Conservation (phyloP, 2,888 invertebrate species). For the Diarsia mendica region DNA sequence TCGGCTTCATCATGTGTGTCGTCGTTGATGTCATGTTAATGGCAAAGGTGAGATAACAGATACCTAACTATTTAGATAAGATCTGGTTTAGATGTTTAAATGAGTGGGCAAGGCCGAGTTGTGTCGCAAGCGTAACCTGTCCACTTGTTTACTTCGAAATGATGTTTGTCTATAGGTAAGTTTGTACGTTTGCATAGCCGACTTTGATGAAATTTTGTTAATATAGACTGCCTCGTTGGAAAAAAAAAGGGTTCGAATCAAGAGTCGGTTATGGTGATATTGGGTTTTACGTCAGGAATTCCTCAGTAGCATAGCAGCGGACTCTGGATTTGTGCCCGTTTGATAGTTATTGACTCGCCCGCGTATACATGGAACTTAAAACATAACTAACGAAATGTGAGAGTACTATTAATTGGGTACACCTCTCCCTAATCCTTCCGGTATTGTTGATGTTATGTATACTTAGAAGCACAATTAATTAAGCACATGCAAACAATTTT, state of each 20-base stretch:
- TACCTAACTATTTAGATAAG: background rate
- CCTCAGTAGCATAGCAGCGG: too few relatives aligned
- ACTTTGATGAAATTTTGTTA: background rate
- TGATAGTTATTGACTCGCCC: too few relatives aligned
- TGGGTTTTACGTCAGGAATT: too few relatives aligned
- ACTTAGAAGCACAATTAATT: background rate
- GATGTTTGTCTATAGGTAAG: background rate
- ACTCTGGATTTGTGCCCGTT: too few relatives aligned
- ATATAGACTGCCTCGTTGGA: background rate
- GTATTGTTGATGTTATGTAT: background rate
- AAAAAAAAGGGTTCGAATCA: too few relatives aligned
- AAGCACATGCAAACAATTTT: background rate
- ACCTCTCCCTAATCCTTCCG: too few relatives aligned
- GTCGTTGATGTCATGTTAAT: constrained; percentile 95
- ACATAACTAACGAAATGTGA: too few relatives aligned
- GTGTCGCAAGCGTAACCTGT: background rate
- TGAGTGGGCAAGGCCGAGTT: constrained; percentile 12
- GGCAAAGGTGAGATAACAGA: constrained; percentile 93
- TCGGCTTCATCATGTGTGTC: constrained; percentile 94
- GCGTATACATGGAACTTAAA: too few relatives aligned
- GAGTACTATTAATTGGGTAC: too few relatives aligned
- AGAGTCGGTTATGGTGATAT: too few relatives aligned
- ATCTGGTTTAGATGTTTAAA: constrained; percentile 15
- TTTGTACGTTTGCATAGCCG: background rate
- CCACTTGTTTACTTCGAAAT: background rate